phyloP scores from a whole-genome alignment of 1,140 invertebrate species.

The Apis laboriosa region DNA sequence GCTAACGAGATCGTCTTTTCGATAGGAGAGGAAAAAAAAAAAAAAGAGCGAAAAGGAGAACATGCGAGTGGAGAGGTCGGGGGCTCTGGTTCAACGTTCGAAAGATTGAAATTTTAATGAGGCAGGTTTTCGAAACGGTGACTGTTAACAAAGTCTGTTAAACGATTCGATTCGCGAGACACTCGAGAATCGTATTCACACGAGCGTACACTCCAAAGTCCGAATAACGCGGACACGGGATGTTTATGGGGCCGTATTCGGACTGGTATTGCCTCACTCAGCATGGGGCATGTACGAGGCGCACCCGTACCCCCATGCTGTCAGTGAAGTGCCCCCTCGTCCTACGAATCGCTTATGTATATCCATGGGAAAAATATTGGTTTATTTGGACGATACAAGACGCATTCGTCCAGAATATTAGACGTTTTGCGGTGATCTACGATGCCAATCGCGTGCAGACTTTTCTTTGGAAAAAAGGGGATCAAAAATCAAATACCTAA shows the following conservation, averaged over 20 bases:
- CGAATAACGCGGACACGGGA: conserved; percentile 66
- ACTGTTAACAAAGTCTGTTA: conserved; percentile 69
- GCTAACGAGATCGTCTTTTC: background rate
- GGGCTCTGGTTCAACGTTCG: conserved; percentile 21
- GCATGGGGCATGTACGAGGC: conserved; percentile 73
- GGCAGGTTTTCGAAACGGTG: background rate
- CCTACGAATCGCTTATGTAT: conserved; percentile 71
- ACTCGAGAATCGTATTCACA: conserved; percentile 70
- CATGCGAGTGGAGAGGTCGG: background rate
- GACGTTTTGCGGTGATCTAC: conserved; percentile 35
- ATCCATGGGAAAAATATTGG: conserved; percentile 80
- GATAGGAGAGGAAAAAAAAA: background rate
- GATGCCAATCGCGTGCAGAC: conserved; percentile 8
- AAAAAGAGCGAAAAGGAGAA: background rate
- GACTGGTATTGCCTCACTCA: conserved; percentile 74
- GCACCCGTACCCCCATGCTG: conserved; percentile 74
- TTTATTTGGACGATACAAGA: conserved; percentile 73
- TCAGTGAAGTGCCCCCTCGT: conserved; percentile 67
- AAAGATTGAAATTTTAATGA: conserved; percentile 36
- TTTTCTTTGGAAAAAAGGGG: rapidly evolving
- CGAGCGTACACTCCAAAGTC: conserved; percentile 63
- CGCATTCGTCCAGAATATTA: conserved; percentile 55
- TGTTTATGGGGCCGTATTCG: conserved; percentile 72
- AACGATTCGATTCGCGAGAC: conserved; percentile 68
- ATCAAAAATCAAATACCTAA: background rate